Evolutionary conservation across 2,888 invertebrate species (phyloP).

Genomic region (Himalopsyche tibetana): DNA sequence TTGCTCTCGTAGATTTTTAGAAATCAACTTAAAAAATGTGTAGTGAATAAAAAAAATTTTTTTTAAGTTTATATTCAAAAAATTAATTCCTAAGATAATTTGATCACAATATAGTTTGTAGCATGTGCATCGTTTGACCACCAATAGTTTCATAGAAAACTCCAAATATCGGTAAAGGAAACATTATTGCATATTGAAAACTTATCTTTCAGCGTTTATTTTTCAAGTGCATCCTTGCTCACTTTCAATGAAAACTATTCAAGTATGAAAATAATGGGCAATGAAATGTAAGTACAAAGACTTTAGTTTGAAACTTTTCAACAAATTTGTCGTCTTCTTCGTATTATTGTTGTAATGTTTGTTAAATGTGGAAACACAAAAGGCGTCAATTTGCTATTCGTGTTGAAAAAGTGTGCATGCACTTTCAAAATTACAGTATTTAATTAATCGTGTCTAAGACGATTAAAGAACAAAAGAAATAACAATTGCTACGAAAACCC

Average conservation of each 20-base stretch:
- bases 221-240: constrained; percentile 63
- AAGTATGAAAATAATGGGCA: constrained; percentile 64
- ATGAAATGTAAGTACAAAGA: constrained; percentile 62
- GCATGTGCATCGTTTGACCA: background rate
- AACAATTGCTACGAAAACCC: background rate
- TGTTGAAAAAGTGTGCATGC: background rate
- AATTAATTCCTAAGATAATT: too few species aligned
- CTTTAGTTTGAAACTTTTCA: constrained; percentile 50
- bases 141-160: background rate
- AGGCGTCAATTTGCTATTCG: background rate
- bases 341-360: background rate
- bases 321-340: background rate
- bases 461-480: background rate
- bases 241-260: constrained; percentile 64
- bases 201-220: constrained; percentile 44
- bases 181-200: constrained; percentile 32
- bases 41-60: too few species aligned
- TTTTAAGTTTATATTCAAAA: too few species aligned
- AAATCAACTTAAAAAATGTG: too few species aligned
- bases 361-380: background rate
- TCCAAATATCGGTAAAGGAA: constrained; percentile 4
- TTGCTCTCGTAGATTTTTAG: too few species aligned
- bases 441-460: background rate
- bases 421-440: background rate
- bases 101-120: too few species aligned